Percentiles rank a stretch among this genome's conserved stretches.
phyloP scores from a whole-genome alignment of 2,113 vertebrate species.

The Tricholaema leucomelas region DNA sequence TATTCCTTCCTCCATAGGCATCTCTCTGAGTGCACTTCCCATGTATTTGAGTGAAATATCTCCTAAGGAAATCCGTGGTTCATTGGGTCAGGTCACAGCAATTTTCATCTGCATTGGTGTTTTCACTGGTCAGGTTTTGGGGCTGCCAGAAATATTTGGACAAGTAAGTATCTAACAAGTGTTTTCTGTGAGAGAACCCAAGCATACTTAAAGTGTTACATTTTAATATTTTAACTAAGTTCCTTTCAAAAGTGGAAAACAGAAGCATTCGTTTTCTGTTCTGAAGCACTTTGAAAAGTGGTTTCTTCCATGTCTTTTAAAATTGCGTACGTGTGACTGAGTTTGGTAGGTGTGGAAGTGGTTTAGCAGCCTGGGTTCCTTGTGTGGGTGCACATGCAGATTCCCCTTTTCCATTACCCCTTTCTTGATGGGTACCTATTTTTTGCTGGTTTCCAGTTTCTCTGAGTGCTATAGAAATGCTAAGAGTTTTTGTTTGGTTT shows the following conservation, averaged over 20 bases:
- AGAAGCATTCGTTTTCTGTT: neutral
- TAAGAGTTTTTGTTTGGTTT: neutral
- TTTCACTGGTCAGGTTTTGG: constrained; percentile 88
- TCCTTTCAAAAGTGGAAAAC: neutral
- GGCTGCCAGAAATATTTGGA: constrained; percentile 90
- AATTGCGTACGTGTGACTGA: rapidly evolving
- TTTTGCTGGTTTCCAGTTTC: neutral
- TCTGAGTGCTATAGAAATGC: neutral
- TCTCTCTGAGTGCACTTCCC: constrained; percentile 89
- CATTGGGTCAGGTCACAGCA: constrained; percentile 89
- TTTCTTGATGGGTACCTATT: neutral
- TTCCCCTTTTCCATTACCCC: neutral
- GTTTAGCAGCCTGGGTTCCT: neutral
- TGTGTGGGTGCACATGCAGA: neutral
- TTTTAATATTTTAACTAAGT: neutral
- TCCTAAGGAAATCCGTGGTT: constrained; percentile 87
- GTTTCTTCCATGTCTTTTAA: neutral
- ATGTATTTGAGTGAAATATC: constrained; percentile 97
- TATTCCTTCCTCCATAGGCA: constrained; percentile 74
- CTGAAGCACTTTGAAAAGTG: neutral
- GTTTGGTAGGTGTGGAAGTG: neutral
- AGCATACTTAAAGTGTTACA: neutral
- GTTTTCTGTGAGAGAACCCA: neutral
- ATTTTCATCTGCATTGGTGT: constrained; percentile 94
- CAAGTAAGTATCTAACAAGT: constrained; percentile 76